Evolutionary conservation across 2,113 vertebrate species (phyloP), one percentile per base, ranked within the genome.

Genomic region (Cheirogaleus medius): DNA sequence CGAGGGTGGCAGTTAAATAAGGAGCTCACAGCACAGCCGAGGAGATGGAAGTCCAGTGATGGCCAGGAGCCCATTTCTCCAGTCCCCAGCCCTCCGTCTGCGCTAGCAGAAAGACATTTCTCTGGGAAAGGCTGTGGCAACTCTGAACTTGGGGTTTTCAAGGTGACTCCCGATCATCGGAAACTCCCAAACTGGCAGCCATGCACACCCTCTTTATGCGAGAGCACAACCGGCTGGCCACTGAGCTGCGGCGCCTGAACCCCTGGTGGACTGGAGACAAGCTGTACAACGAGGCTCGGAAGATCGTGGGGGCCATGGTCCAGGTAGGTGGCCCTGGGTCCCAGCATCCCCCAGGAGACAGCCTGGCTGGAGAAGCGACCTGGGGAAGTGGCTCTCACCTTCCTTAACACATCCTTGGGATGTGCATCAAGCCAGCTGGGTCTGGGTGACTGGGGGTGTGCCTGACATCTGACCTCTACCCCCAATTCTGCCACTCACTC

Each of bases 181-280:
- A 99, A 95, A 99, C 99, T 96, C 98, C 99, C 91, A 99, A 98
- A 20, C 98, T 99, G 98, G 98, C 98, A 0, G 99, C 99, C 5
- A 96, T 99, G 92, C 99, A 99, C 93, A 99, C 99, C 0, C 98
- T 99, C 66, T 99, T 99, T 25, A 1, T 99, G 95, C 97, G 99
- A 84, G 99, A 99, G 84, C 99, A 99, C 98, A 99, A 99, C 98
- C 97, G 99, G 37, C 98, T 99, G 98, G 99, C 99, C 1, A 95
- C 86, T 0, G 98, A 98, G 91, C 98, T 99, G 92, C 98, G 98
- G 90, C 78, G 66, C 14, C 93, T 99, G 54, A 99, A 99, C 93
- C 99, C 99, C 13, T 97, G 84, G 63, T 99, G 99, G 99, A 98
- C 97, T 6, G 98, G 99, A 3, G 98, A 99, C 44, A 98, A 88